These are phyloP conservation scores for Scelioninae gen. 1 DNA, from an alignment of 2,888 invertebrate species.

Conservation along the genomic window DNA sequence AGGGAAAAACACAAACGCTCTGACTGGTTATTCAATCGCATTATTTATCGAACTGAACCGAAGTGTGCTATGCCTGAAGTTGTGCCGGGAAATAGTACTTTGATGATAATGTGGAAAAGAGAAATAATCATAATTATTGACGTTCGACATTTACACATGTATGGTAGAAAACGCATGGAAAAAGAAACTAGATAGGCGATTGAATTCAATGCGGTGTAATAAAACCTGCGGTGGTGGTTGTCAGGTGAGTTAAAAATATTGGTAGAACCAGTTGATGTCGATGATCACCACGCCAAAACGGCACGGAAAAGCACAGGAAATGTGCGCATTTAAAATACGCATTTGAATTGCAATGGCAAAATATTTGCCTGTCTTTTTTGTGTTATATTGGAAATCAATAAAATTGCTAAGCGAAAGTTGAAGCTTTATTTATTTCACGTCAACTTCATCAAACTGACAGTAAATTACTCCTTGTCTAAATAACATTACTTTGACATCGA, in stretches of 20 bases:
- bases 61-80: conserved; percentile 4
- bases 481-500: conserved; percentile 40
- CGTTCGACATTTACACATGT: conserved; percentile 46
- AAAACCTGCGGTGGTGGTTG: conserved; percentile 53
- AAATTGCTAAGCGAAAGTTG: conserved; percentile 55
- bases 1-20: conserved; percentile 6
- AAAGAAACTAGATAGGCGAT: conserved; percentile 39
- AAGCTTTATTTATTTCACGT: conserved; percentile 50
- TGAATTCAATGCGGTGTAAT: conserved; percentile 52
- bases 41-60: conserved; percentile 26
- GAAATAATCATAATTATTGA: conserved; percentile 55
- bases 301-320: conserved; percentile 65
- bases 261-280: conserved; percentile 61
- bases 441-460: conserved; percentile 49
- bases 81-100: conserved; percentile 25
- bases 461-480: conserved; percentile 39
- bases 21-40: conserved; percentile 23
- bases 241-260: conserved; percentile 64
- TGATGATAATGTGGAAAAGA: conserved; percentile 35
- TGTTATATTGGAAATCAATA: conserved; percentile 68
- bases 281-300: conserved; percentile 62
- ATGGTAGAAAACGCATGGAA: conserved; percentile 12
- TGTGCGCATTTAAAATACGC: conserved; percentile 68
- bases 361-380: conserved; percentile 65
- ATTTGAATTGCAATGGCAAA: conserved; percentile 69